phyloP scores from a whole-genome alignment of 2,888 invertebrate species.

The Thereva unica region DNA sequence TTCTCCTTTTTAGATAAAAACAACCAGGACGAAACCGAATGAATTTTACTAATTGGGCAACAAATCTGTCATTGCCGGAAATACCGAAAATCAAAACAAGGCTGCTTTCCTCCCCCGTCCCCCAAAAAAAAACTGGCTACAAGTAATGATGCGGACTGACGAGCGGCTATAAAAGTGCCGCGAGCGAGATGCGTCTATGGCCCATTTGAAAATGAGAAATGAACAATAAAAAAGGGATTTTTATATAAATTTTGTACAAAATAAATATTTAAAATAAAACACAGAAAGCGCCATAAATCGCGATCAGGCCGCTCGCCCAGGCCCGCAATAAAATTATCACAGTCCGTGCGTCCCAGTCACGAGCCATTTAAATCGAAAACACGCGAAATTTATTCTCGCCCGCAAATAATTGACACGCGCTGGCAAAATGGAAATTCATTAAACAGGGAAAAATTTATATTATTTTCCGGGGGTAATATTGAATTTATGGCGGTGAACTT shows the following conservation, averaged over 20 bases:
- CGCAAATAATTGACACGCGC: conserved; percentile 47
- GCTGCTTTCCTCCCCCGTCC: not conserved
- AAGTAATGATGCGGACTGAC: too few species aligned
- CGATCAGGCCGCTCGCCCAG: too few species aligned
- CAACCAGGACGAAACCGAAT: conserved; percentile 17
- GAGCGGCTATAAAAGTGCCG: too few species aligned
- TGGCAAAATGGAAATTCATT: conserved; percentile 34
- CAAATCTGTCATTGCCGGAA: conserved; percentile 58
- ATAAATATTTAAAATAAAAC: too few species aligned
- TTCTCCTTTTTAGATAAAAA: not conserved
- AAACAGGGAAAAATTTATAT: conserved; percentile 7
- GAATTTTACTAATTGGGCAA: conserved; percentile 54
- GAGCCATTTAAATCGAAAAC: conserved; percentile 47
- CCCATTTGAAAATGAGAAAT: too few species aligned
- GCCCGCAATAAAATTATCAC: conserved; percentile 43
- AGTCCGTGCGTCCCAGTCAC: conserved; percentile 36
- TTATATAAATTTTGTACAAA: too few species aligned
- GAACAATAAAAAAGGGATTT: too few species aligned
- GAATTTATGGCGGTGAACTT: conserved; percentile 29
- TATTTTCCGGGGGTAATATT: conserved; percentile 19
- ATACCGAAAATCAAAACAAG: conserved; percentile 40
- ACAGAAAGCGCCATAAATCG: too few species aligned
- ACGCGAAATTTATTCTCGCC: conserved; percentile 46
- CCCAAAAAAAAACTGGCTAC: not conserved
- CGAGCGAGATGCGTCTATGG: too few species aligned